Evolutionary conservation across 2,888 invertebrate genomes (phyloP), one percentile per base, ranked within the genome.

Genomic region (Keiferia lycopersicella): DNA sequence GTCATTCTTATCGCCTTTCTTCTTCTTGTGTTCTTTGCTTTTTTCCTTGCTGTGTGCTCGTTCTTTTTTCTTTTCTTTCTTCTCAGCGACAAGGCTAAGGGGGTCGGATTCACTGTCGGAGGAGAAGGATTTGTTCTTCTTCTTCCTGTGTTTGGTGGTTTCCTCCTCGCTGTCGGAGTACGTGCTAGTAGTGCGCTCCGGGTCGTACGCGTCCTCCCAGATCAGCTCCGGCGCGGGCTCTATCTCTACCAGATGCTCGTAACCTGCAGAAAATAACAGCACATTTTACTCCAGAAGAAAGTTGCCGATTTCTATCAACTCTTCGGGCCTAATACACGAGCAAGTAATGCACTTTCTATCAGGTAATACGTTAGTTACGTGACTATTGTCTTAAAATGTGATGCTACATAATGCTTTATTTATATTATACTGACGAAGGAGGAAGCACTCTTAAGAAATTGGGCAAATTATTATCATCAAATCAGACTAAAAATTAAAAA

Each of bases 231-330:
- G 81, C 38, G 86, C 86, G 66, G 83, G 80, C 45, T 87, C 88
- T 6, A 82, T 71, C 68, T 88, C 88, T 41, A 92, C 83, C 59
- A 88, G 79, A 67, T 92, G 91, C 73, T 92, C 92, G 65, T 92
- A 92, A 65, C 92, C 92, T 92, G 76, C 11, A 2, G 34, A 45
- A 34, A 56, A 34, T 3, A 34, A 16, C 0, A 16, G 7, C n/a
- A 56, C 34, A 22, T 53, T 22, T 11, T 26, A 53, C 14, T 14
- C 22, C 2, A 6, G 8, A 6, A 11, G 18, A 50, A 8, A 6
- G 50, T n/a, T 4, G n/a, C 45, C 4, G n/a, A 16, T n/a, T 41
- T 3, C 41, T n/a, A 45, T 16, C n/a, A 7, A 34, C 45, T n/a
- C 45, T n/a, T 45, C 41, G 2, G 6, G 16, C n/a, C 7, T 14